Base-by-base conservation (phyloP, 1,140 invertebrate species). In the Procambarus clarkii region DNA sequence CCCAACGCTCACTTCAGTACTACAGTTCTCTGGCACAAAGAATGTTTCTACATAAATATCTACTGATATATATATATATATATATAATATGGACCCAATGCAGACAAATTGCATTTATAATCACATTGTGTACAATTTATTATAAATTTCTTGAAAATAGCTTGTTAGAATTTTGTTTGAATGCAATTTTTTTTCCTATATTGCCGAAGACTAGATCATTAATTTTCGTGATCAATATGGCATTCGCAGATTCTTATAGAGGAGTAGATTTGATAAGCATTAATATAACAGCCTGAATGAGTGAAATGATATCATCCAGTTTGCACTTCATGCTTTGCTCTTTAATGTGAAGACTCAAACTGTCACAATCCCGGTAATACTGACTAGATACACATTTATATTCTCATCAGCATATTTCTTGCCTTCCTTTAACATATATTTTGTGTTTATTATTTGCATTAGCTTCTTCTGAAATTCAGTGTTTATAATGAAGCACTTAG, bases 361-460 rank as follows among this genome's bases (percentile, higher is more conserved):
- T 44, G 44, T 45, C 48, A 76, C 48, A 82, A 21, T 48, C 13
- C 50, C 44, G 74, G 4, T 88, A 89, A 89, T 89, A 89, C 88
- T 89, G 88, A 89, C 88, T 89, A 89, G 88, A 89, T 80, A 58
- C 44, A 50, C 74, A 13, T 54, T 45, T 78, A 24, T 9, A 48
- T 58, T 18, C 77, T 58, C n/a, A 45, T 79, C 44, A 21, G 24
- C 2, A 9, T 74, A 13, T 46, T 48, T 8, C 58, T 34, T 21
- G 45, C 11, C 21, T 85, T 50, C n/a, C 60, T 44, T 44, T 44
- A 8, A 21, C 58, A 64, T 45, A 44, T 58, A 21, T 46, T 45
- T n/a, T 46, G 21, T 64, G 45, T 69, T 45, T 50, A 9, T 45
- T 79, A 79, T 48, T 46, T 48, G 18, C 77, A 79, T 79, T 54